Evolutionary conservation across 2,888 invertebrate species (phyloP).

Genomic region (Andrena haemorrhoa): DNA sequence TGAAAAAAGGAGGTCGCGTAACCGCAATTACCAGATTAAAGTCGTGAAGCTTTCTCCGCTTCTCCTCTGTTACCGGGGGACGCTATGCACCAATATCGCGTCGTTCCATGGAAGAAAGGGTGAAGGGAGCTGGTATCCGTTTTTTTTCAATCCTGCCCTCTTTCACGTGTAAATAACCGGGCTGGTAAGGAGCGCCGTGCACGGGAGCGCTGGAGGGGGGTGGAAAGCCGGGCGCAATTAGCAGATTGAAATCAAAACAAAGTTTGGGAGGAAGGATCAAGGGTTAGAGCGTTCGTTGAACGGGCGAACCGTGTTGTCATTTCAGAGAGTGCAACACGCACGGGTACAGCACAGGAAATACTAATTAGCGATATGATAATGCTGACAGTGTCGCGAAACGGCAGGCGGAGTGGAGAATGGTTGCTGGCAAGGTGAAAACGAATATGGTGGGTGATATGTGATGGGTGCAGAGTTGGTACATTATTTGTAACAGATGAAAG

Average conservation of each 20-base stretch:
- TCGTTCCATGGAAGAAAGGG: constrained; percentile 16
- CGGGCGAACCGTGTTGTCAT: not conserved
- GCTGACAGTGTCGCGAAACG: not conserved
- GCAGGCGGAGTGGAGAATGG: not conserved
- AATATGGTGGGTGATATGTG: not conserved
- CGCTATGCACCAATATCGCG: constrained; percentile 23
- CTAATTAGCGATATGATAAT: not conserved
- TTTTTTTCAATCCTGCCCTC: constrained; percentile 28
- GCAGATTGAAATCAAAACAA: constrained; percentile 65
- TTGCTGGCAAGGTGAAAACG: not conserved
- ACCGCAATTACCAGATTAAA: constrained; percentile 61
- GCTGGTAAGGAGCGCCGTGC: constrained; percentile 1
- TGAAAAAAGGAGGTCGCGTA: not conserved
- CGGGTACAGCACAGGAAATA: not conserved
- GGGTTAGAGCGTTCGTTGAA: constrained; percentile 26
- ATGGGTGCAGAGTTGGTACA: not conserved
- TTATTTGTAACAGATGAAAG: not conserved
- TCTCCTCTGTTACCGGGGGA: not conserved
- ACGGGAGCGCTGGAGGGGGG: not conserved
- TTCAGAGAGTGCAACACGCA: not conserved
- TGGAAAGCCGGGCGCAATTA: constrained; percentile 56
- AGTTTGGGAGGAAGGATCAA: constrained; percentile 37
- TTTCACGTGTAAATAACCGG: constrained; percentile 36
- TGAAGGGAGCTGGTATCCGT: not conserved
- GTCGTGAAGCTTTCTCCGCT: not conserved